Percentiles rank a stretch among this genome's conserved stretches.
These are phyloP conservation scores for Neotragus pygmaeus DNA, from an alignment of 2,113 vertebrate genomes.

Conservation along the genomic window DNA sequence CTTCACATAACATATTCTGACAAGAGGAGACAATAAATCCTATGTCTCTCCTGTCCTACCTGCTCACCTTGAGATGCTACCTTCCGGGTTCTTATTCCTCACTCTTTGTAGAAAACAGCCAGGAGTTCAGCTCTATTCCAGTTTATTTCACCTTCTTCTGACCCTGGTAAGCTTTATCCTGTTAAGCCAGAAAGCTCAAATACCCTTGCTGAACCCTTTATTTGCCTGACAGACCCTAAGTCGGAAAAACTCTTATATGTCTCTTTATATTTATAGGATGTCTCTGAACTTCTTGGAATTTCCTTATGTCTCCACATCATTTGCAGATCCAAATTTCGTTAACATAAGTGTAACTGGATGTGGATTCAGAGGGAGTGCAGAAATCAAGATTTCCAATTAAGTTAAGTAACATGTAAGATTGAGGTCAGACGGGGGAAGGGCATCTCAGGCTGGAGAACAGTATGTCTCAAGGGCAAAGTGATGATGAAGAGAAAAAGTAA, in stretches of 20 bases:
- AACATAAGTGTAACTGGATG: not conserved
- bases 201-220: not conserved
- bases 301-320: not conserved
- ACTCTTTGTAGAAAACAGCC: not conserved
- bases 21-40: not conserved
- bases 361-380: not conserved
- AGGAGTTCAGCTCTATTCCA: not conserved
- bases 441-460: not conserved
- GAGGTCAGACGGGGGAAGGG: not conserved
- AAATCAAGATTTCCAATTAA: not conserved
- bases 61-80: not conserved
- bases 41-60: not conserved
- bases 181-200: not conserved
- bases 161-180: not conserved
- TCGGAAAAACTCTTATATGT: not conserved
- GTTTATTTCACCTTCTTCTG: not conserved
- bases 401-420: not conserved
- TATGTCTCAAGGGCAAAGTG: not conserved
- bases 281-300: not conserved
- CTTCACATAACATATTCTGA: not conserved
- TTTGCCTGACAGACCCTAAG: not conserved
- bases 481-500: not conserved
- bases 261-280: not conserved
- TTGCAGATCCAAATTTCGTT: not conserved
- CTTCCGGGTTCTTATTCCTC: not conserved